Percentiles rank a stretch among this genome's conserved stretches.
Conservation (phyloP, 2,113 vertebrate species). For the cattle (Bos taurus) region ARS-UCD2.0 NC_037329.1:48319501-48320000, state of each 20-base stretch:
- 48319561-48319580: constrained; percentile 27
- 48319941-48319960: not conserved
- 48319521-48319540: not conserved
- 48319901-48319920: constrained; percentile 20
- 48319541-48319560: not conserved
- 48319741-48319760: constrained; percentile 37
- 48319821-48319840: constrained; percentile 32
- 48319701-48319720: constrained; percentile 34
- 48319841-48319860: constrained; percentile 32
- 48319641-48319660: not conserved
- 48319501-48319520: not conserved
- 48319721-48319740: constrained; percentile 7
- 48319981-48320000: not conserved
- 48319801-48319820: constrained; percentile 17
- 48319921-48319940: not conserved
- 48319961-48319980: not conserved
- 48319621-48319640: constrained; percentile 33
- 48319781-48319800: constrained; percentile 24
- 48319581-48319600: constrained; percentile 34
- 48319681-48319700: constrained; percentile 18
- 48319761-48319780: not conserved
- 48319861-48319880: constrained; percentile 21
- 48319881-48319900: not conserved
- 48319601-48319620: constrained; percentile 35
- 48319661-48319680: constrained; percentile 37